Base-by-base conservation (phyloP, 2,113 vertebrate genomes). In the Etheostoma cragini region DNA sequence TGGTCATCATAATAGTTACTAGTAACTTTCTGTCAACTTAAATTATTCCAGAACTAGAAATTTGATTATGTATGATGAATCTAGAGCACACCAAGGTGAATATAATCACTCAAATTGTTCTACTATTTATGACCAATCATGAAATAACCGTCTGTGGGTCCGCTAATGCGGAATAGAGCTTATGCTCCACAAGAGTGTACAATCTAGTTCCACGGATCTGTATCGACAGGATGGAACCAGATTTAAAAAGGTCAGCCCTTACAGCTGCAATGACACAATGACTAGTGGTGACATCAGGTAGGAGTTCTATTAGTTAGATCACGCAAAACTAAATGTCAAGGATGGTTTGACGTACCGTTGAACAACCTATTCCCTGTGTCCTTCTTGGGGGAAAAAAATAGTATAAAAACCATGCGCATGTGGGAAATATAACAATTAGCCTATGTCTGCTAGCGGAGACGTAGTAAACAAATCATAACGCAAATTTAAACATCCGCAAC, bases 211-310 rank as follows among this genome's bases (percentile, higher is more conserved):
- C 30, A 30, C 4, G 30, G 30, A 30, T 30, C 30, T 30, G 30
- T 30, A 30, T 30, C 3, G 30, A 30, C 30, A 30, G 83, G 64
- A 89, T 82, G 74, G 84, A 88, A 88, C 89, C 67, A 87, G 72
- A 89, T 79, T 87, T 88, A 68, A 83, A 91, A 91, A 90, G 86
- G 90, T 91, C 89, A 90, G 71, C 7, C 72, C 80, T 91, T 86
- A 81, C 82, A 81, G 64, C 87, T 68, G 83, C 84, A 80, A 64
- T 76, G 81, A 80, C 65, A 79, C n/a, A n/a, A n/a, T n/a, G n/a
- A n/a, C n/a, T n/a, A n/a, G n/a, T n/a, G n/a, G n/a, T n/a, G n/a
- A n/a, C 26, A 26, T 26, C 26, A 26, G 3, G 26, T 26, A 26
- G 26, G 3, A 26, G 26, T 26, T 26, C 26, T 26, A 26, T 26